Base-by-base conservation (phyloP, 2,113 vertebrate genomes). In the Otolemur garnettii region DNA sequence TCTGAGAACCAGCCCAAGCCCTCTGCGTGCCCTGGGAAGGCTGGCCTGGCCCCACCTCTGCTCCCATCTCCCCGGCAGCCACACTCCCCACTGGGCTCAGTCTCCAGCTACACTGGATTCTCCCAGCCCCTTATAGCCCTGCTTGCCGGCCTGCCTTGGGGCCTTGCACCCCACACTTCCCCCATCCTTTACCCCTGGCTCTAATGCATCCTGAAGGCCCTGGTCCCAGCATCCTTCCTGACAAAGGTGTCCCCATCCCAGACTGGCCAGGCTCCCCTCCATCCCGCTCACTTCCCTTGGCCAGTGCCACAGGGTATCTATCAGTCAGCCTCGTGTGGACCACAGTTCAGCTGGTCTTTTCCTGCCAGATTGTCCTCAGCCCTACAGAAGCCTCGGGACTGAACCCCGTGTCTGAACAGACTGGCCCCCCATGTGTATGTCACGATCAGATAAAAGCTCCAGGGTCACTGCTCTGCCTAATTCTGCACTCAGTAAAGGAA, bases 51-150 rank as follows among this genome's bases (percentile, higher is more conserved):
- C 55, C 62, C 22, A 60, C 53, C 69, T 19, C 2, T 15, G 4
- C 26, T 87, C 57, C 33, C 28, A 68, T 1, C 4, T 84, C 50
- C 5, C 55, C 0, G 0, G 1, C 17, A 17, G 22, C 3, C 4
- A 6, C 4, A 2, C 0, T 17, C 78, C 45, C 50, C 13, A n/a
- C 0, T 1, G 3, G 6, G 0, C 10, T 28, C 7, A 17, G 8
- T 28, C 35, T 60, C 72, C 1, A 28, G 82, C 11, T 60, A 86
- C 19, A 2, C 19, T 33, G 24, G 60, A 28, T 38, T 77, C 17
- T 62, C 5, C 75, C 30, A 0, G 13, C 21, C 24, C 66, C 53
- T 62, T 53, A 21, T 10, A 53, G 77, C 4, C 53, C 69, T 77
- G 5, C n/a, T 55, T 10, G 12, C 59, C 50, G 30, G 59, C 66